phyloP scores from a whole-genome alignment of 2,797 vertebrate genomes.

The Benthosema pterotum region DNA sequence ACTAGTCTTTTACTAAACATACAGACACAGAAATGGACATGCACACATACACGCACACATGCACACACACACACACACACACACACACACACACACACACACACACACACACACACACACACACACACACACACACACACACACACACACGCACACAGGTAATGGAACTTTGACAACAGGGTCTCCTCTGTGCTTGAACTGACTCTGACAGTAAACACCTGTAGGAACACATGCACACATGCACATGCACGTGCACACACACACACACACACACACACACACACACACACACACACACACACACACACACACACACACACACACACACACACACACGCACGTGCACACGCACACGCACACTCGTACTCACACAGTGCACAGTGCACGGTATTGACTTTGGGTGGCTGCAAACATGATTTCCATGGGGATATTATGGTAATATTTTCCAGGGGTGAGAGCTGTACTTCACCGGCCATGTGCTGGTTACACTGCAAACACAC shows the following conservation, averaged over 20 bases:
- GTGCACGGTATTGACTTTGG: slow-evolving; percentile 32
- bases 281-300: slow-evolving; percentile 24
- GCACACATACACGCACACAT: slow-evolving; percentile 29
- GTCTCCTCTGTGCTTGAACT: slow-evolving; percentile 47
- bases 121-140: slow-evolving; percentile 7
- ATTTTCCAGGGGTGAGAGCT: slow-evolving; percentile 55
- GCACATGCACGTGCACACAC: neutral
- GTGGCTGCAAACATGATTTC: slow-evolving; percentile 7
- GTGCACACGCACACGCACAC: slow-evolving; percentile 1
- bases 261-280: slow-evolving; percentile 7
- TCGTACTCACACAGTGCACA: slow-evolving; percentile 25
- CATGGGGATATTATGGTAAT: slow-evolving; percentile 43
- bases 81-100: slow-evolving; percentile 24
- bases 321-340: slow-evolving; percentile 15
- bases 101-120: slow-evolving; percentile 1
- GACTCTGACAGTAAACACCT: slow-evolving; percentile 67
- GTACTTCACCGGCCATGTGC: slow-evolving; percentile 4
- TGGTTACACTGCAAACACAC: neutral
- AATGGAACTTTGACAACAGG: slow-evolving; percentile 42
- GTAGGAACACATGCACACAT: slow-evolving; percentile 13
- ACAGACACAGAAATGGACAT: slow-evolving; percentile 16
- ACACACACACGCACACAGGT: slow-evolving; percentile 5
- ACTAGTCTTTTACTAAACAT: neutral
- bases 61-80: slow-evolving; percentile 15
- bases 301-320: slow-evolving; percentile 17